Evolutionary conservation across 2,113 vertebrate genomes (phyloP).

Genomic region (Phocoena phocoena): DNA sequence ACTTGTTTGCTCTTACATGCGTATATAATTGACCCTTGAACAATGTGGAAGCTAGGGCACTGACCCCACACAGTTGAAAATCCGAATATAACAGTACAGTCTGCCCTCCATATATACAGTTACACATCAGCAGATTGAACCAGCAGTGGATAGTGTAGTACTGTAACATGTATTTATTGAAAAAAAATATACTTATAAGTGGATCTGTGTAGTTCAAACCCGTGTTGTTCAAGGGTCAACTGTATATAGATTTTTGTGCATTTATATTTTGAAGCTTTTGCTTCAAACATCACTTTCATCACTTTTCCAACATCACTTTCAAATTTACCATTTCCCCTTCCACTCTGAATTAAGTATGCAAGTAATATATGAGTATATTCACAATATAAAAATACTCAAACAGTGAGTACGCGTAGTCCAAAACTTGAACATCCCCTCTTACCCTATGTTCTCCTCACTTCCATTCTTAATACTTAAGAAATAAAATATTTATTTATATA

Average conservation of each 20-base stretch:
- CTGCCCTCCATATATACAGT: not conserved
- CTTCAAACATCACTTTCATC: constrained; percentile 5
- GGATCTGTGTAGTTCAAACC: not conserved
- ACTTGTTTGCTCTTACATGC: not conserved
- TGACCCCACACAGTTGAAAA: not conserved
- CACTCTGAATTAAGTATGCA: not conserved
- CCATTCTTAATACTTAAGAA: not conserved
- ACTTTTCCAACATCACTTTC: constrained; percentile 13
- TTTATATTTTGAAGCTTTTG: not conserved
- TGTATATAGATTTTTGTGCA: not conserved
- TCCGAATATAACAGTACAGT: not conserved
- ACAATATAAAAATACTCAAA: not conserved
- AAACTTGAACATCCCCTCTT: not conserved
- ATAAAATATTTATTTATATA: not conserved
- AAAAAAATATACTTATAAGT: not conserved
- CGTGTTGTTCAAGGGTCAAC: not conserved
- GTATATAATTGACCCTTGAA: not conserved
- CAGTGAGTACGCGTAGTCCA: not conserved
- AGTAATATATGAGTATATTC: not conserved
- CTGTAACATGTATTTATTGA: not conserved
- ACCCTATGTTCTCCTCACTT: not conserved
- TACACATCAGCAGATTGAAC: not conserved
- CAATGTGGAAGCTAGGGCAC: not conserved
- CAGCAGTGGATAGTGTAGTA: not conserved
- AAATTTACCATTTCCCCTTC: not conserved